Conservation (phyloP, 2,113 vertebrate species). For the Vidua macroura region DNA sequence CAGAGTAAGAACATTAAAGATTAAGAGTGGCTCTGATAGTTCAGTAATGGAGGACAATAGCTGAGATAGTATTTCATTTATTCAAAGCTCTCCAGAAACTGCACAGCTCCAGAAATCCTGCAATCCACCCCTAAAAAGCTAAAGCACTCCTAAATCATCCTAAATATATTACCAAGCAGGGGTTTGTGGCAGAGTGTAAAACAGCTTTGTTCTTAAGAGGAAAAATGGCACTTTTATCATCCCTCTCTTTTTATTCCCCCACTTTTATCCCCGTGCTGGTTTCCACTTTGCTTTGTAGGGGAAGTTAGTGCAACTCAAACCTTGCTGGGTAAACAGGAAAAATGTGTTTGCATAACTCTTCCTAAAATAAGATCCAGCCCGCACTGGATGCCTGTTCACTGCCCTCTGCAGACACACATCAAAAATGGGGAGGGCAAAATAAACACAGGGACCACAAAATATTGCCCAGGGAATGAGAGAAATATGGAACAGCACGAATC, state of each 20-base stretch:
- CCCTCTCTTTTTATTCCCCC: not conserved
- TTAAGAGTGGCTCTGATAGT: not conserved
- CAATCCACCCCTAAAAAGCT: not conserved
- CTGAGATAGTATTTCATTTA: not conserved
- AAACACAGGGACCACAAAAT: not conserved
- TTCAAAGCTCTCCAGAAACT: not conserved
- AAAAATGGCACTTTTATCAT: not conserved
- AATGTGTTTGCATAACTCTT: conserved; percentile 31
- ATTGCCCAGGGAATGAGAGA: not conserved
- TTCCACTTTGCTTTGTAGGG: not conserved
- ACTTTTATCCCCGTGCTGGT: not conserved
- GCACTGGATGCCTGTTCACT: not conserved
- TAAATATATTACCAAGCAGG: not conserved
- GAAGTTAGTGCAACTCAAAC: not conserved
- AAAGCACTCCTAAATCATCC: conserved; percentile 7
- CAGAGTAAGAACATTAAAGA: conserved; percentile 3
- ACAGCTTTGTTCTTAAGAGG: not conserved
- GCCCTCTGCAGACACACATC: not conserved
- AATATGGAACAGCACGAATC: not conserved
- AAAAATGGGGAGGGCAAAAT: not conserved
- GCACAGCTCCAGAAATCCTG: not conserved
- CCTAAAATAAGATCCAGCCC: not conserved
- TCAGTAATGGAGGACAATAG: not conserved
- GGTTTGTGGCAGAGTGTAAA: not conserved
- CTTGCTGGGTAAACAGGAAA: conserved; percentile 7